Base-by-base conservation (phyloP, 1,140 invertebrate genomes). In the Drosophila nebulosa region DNA sequence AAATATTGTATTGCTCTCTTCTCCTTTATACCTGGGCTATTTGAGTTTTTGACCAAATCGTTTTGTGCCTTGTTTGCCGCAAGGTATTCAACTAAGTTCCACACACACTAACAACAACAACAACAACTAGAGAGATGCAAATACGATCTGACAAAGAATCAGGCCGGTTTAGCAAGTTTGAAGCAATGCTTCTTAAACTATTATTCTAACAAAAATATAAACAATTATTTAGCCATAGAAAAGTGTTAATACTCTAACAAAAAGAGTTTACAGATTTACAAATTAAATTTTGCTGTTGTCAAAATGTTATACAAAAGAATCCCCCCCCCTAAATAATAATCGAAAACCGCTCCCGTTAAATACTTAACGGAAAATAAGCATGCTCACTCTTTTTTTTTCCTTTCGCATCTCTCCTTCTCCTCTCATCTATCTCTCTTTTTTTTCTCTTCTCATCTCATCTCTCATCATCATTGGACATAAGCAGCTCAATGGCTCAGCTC, bases 381-480 rank as follows among this genome's bases (percentile, higher is more conserved):
- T 21, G 21, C 16, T 7, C 16, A 1, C 39, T 46, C 39, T 21
- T 9, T 46, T 18, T 21, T 7, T 21, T 10, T 21, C 36, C 4
- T 1, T 36, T 12, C n/a, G n/a, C n/a, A n/a, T 30, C 30, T 6
- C 30, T 30, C 30, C 5, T 6, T 36, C 35, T 32, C 30, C 9
- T 6, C 9, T 6, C 1, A 3, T 32, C 30, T 32, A 2, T 32
- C 30, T 32, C 5, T 32, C 30, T 32, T 32, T 32, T 6, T 5
- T 32, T 7, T 1, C 7, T 16, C 9, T 2, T 46, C 14, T 30
- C 52, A 30, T 30, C 65, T 85, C 53, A 72, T 65, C 9, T 30
- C 67, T 79, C 80, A 71, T 85, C 79, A 76, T 75, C 64, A 56
- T 61, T 36, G 64, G 72, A 74, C 64, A 68, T 74, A 75, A 74